Evolutionary conservation across 2,797 vertebrate species (phyloP).

Genomic region (Chelon auratus): DNA sequence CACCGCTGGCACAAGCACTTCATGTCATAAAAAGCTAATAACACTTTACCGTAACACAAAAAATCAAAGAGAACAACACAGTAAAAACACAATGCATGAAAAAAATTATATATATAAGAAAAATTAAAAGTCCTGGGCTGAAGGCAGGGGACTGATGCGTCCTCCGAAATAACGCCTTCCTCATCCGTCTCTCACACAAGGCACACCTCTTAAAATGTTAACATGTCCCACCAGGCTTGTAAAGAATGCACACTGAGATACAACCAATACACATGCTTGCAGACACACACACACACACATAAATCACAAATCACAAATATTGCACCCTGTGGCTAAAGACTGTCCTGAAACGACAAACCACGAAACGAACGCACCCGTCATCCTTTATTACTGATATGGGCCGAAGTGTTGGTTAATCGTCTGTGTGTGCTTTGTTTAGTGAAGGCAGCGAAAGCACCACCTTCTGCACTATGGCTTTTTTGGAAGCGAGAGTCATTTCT

Average conservation of each 20-base stretch:
- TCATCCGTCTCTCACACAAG: conserved; percentile 28
- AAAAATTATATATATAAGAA: conserved; percentile 23
- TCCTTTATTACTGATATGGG: conserved; percentile 8
- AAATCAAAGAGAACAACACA: conserved; percentile 40
- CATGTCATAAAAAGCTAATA: conserved; percentile 51
- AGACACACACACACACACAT: conserved; percentile 39
- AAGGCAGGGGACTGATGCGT: conserved; percentile 69
- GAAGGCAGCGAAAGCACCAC: conserved; percentile 24
- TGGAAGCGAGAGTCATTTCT: conserved; percentile 8
- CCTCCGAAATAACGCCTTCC: conserved; percentile 69
- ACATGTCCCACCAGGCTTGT: conserved; percentile 7
- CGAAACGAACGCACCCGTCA: background rate
- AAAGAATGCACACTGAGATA: conserved; percentile 40
- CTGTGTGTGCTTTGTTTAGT: conserved; percentile 15
- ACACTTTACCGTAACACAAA: conserved; percentile 50
- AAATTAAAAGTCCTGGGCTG: conserved; percentile 30
- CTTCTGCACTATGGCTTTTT: conserved; percentile 30
- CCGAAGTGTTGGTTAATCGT: background rate
- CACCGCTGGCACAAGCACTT: conserved; percentile 66
- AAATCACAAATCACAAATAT: conserved; percentile 43
- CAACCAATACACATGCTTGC: conserved; percentile 39
- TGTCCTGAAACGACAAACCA: conserved; percentile 26
- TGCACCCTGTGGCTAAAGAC: conserved; percentile 39
- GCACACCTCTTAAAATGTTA: conserved; percentile 4
- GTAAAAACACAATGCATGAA: conserved; percentile 34